Base-by-base conservation (phyloP, 2,797 vertebrate genomes). In the Crocidura indochinensis region DNA sequence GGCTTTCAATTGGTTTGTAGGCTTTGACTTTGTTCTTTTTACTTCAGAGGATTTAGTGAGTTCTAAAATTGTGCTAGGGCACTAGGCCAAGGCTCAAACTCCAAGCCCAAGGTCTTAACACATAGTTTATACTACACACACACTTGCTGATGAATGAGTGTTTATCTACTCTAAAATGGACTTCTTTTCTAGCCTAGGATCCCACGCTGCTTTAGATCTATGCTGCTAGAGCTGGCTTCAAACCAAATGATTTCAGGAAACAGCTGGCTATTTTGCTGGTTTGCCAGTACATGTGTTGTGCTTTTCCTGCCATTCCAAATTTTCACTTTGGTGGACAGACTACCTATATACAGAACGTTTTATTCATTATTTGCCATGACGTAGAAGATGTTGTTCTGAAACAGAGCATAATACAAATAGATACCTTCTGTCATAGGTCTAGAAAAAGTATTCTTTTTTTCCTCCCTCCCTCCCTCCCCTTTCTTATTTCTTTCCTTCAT, bases 341-440 rank as follows among this genome's bases (percentile, higher is more conserved):
- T 47, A n/a, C 64, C 49, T 46, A 14, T 71, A n/a, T 12, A 91
- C 8, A 56, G 47, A 83, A 65, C 47, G 72, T 92, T 88, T 84
- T 64, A 51, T 26, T n/a, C 56, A 67, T 46, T 60, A 24, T 68
- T 74, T 68, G 24, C 67, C 31, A 29, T 49, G 31, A 62, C 17
- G 15, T 78, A 31, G 60, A 68, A 62, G 19, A 0, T 68, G 60
- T 24, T 73, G 22, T 78, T 77, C 38, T 49, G 67, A 74, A 84
- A 68, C 2, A 80, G 69, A 22, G 10, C n/a, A 44, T 60, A 27
- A 24, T 15, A 29, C 4, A 24, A 71, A 76, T n/a, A 20, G 17
- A 68, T 17, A 15, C 19, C 22, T 60, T 11, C 4, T 53, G 31
- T 31, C 38, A 65, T 49, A 22, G 27, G 29, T 24, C 67, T 78